Percentiles rank a stretch among this genome's conserved stretches.
These are phyloP conservation scores for Sphinx pinastri DNA, from an alignment of 2,888 invertebrate species.

Conservation along the genomic window DNA sequence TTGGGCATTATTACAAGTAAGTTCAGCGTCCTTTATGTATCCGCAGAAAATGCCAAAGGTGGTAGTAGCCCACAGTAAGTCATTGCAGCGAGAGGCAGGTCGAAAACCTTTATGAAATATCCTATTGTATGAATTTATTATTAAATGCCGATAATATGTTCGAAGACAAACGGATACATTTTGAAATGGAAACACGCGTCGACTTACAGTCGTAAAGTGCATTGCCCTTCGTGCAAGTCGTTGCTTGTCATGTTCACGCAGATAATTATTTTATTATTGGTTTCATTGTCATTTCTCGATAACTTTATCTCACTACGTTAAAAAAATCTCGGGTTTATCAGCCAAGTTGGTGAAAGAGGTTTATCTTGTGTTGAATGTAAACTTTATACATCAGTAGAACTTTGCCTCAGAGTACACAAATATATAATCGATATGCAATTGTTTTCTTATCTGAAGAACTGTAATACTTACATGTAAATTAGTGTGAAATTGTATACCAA, in stretches of 20 bases:
- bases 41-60: conserved; percentile 27
- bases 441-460: too few relatives aligned
- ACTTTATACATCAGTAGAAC: neutral
- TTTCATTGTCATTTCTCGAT: conserved; percentile 47
- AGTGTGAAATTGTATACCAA: neutral
- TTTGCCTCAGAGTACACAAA: neutral
- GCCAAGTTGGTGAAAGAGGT: neutral
- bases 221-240: conserved; percentile 58
- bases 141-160: conserved; percentile 51
- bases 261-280: conserved; percentile 56
- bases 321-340: conserved; percentile 22
- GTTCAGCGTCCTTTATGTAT: conserved; percentile 27
- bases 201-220: conserved; percentile 60
- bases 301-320: conserved; percentile 21
- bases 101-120: conserved; percentile 51
- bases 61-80: conserved; percentile 30
- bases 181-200: conserved; percentile 58
- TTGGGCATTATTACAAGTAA: conserved; percentile 25
- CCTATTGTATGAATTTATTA: conserved; percentile 51
- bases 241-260: conserved; percentile 49
- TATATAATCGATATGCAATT: neutral
- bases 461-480: neutral
- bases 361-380: neutral
- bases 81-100: conserved; percentile 36
- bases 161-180: conserved; percentile 57